These are phyloP conservation scores for Brachionus rotundiformis DNA, from an alignment of 1,140 invertebrate genomes.

Conservation along the genomic window DNA sequence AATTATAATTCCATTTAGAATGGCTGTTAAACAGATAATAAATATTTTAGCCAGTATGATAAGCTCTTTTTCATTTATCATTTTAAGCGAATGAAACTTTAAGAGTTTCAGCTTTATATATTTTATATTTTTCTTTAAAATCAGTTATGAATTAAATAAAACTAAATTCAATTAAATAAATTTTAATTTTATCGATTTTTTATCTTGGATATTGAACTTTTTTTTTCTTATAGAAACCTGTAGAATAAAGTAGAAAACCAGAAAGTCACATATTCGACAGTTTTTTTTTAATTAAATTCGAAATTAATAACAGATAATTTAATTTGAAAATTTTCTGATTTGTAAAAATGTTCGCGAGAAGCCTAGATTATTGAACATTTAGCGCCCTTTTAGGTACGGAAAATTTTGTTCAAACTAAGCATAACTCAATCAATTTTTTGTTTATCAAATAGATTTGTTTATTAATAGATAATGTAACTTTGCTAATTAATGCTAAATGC, in stretches of 20 bases:
- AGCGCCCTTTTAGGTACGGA: neutral
- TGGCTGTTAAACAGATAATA: neutral
- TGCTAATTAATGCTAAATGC: neutral
- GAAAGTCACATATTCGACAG: neutral
- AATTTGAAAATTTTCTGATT: neutral
- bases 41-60: constrained; percentile 4
- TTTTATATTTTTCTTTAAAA: neutral
- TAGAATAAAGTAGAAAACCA: neutral
- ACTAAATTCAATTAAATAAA: neutral
- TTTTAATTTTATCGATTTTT: constrained; percentile 3
- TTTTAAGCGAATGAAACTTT: neutral
- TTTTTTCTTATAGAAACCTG: neutral
- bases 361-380: neutral
- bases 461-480: neutral
- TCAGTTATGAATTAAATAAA: neutral
- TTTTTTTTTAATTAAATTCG: neutral
- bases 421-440: no score
- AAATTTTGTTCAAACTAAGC: neutral
- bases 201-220: neutral
- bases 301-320: neutral
- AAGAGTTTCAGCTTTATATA: neutral
- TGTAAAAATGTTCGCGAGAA: neutral
- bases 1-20: neutral
- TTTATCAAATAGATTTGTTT: neutral
- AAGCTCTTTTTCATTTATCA: constrained; percentile 9